Evolutionary conservation across 2,888 invertebrate species (phyloP).

Genomic region (Criorhina ranunculi): DNA sequence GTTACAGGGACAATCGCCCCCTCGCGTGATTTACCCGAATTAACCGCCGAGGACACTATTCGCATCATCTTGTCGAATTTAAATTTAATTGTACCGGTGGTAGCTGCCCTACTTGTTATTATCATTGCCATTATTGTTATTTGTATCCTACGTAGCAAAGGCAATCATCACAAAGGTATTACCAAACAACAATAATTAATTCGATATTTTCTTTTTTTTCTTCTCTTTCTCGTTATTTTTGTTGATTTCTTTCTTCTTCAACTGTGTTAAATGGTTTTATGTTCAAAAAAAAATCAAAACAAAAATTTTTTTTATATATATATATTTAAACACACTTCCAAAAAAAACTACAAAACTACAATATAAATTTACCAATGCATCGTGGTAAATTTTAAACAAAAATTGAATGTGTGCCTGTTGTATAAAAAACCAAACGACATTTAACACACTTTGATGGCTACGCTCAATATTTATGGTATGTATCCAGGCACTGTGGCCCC

Average conservation of each 20-base stretch:
- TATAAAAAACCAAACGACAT: conserved; percentile 58
- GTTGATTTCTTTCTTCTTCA: conserved; percentile 77
- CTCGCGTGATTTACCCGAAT: conserved; percentile 92
- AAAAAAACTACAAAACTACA: conserved; percentile 68
- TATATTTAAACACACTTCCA: conserved; percentile 1
- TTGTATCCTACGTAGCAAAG: conserved; percentile 94
- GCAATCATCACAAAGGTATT: conserved; percentile 93
- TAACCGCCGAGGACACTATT: conserved; percentile 92
- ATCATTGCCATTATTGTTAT: conserved; percentile 97
- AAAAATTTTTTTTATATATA: conserved; percentile 70
- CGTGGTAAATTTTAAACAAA: conserved; percentile 63
- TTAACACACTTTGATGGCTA: conserved; percentile 33
- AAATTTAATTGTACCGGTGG: conserved; percentile 96
- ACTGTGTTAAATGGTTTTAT: conserved; percentile 78
- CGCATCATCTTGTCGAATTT: conserved; percentile 95
- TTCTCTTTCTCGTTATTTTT: conserved; percentile 79
- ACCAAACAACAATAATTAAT: conserved; percentile 82
- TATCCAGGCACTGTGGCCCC: conserved; percentile 92
- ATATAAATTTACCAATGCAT: conserved; percentile 70
- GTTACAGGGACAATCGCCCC: conserved; percentile 98
- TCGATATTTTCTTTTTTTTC: conserved; percentile 81
- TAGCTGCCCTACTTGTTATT: conserved; percentile 95
- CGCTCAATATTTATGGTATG: conserved; percentile 41
- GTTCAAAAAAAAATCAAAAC: conserved; percentile 70
- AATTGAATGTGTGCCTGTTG: conserved; percentile 76